A percentile compares a stretch with the other conserved stretches of the same genome.
Evolutionary conservation across 1,140 invertebrate genomes (phyloP).

Genomic region (Euglossa dilemma): DNA sequence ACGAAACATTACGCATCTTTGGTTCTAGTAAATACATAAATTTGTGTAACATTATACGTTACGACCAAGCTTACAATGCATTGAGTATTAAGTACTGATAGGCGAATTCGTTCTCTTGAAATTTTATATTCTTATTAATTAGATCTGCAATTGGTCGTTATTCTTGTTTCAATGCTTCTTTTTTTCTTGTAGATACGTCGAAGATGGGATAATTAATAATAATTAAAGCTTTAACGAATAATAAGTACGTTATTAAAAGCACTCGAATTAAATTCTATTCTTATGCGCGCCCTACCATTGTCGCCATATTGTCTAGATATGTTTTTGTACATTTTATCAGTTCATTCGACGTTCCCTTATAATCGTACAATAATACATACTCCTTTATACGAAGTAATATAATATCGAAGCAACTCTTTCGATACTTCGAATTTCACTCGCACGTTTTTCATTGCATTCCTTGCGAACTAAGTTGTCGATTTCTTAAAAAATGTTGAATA

Average conservation of each 20-base stretch:
- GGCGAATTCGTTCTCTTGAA: background rate
- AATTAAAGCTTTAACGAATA: background rate
- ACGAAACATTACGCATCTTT: slow-evolving; percentile 5
- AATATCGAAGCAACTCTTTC: background rate
- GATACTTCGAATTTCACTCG: background rate
- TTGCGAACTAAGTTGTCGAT: background rate
- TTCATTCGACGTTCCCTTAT: background rate
- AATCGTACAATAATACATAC: background rate
- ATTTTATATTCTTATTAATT: no score
- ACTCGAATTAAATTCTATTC: background rate
- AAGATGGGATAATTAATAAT: background rate
- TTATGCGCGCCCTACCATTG: background rate
- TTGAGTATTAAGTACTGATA: slow-evolving; percentile 45
- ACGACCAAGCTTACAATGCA: background rate
- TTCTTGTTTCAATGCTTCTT: background rate
- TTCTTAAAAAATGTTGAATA: background rate
- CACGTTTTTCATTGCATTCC: background rate
- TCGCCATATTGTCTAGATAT: background rate
- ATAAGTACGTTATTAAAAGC: slow-evolving; percentile 16
- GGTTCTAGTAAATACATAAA: background rate
- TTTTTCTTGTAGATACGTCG: background rate
- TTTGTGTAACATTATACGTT: background rate
- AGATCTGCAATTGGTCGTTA: background rate
- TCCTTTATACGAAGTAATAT: background rate
- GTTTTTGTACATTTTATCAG: slow-evolving; percentile 14